Percentiles rank a stretch among this genome's conserved stretches.
Conservation (phyloP, 2,888 invertebrate species). For the Serrognathus titanus region DNA sequence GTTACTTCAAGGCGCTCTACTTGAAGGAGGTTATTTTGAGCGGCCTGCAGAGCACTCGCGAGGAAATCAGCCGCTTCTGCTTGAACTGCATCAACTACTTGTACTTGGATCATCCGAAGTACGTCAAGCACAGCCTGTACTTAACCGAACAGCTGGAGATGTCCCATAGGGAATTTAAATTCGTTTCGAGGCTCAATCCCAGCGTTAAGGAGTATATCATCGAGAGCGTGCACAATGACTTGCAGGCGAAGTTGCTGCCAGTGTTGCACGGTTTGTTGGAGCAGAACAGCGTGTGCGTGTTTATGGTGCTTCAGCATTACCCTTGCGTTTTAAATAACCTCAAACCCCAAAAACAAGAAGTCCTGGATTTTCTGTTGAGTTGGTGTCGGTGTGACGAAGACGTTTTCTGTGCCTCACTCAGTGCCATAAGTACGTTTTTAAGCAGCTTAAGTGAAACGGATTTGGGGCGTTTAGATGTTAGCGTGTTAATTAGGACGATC, state of each 20-base stretch:
- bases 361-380: slow-evolving; percentile 34
- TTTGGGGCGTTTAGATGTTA: slow-evolving; percentile 21
- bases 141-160: slow-evolving; percentile 12
- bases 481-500: slow-evolving; percentile 29
- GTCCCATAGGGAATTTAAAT: slow-evolving; percentile 15
- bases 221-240: slow-evolving; percentile 11
- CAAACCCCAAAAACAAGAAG: slow-evolving; percentile 32
- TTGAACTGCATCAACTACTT: slow-evolving; percentile 23
- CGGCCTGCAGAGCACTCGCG: slow-evolving; percentile 5
- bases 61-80: slow-evolving; percentile 10
- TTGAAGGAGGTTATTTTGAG: slow-evolving; percentile 13
- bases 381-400: slow-evolving; percentile 35
- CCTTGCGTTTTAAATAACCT: slow-evolving; percentile 37
- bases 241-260: slow-evolving; percentile 7
- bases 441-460: slow-evolving; percentile 30
- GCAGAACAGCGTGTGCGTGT: slow-evolving; percentile 22
- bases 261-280: slow-evolving; percentile 5
- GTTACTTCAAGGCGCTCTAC: slow-evolving; percentile 15
- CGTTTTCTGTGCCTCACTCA: slow-evolving; percentile 36
- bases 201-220: slow-evolving; percentile 13
- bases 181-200: slow-evolving; percentile 15
- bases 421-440: slow-evolving; percentile 37
- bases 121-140: slow-evolving; percentile 8
- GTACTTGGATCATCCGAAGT: slow-evolving; percentile 11
- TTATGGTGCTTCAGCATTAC: slow-evolving; percentile 38